These are phyloP conservation scores for Chrysolina haemoptera DNA, from an alignment of 2,888 invertebrate species.

Conservation along the genomic window DNA sequence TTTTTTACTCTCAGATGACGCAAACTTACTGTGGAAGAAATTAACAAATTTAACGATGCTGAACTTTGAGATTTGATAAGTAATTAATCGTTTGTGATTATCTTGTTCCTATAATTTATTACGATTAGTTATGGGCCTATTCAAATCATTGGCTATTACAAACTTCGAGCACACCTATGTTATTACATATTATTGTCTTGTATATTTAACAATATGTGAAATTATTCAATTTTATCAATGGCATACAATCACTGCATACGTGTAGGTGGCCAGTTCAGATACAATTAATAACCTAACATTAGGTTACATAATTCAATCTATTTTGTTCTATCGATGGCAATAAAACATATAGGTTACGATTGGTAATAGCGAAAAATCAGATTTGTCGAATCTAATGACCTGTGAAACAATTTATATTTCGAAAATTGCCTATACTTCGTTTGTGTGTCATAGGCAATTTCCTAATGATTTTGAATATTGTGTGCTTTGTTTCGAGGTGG, in stretches of 20 bases:
- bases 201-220: conserved; percentile 2
- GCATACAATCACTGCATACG: neutral
- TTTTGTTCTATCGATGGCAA: neutral
- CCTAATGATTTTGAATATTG: conserved; percentile 16
- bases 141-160: neutral
- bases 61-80: neutral
- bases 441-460: neutral
- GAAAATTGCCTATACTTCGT: neutral
- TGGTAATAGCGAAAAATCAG: conserved; percentile 1
- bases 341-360: neutral
- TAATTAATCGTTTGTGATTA: neutral
- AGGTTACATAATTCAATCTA: conserved; percentile 8
- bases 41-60: neutral
- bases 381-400: neutral
- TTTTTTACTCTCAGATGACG: neutral
- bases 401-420: conserved; percentile 2
- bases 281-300: conserved; percentile 6
- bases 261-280: conserved; percentile 5
- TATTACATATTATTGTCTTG: conserved; percentile 1
- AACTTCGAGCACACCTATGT: conserved; percentile 2
- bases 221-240: conserved; percentile 5
- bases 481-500: conserved; percentile 6
- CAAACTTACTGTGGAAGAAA: neutral
- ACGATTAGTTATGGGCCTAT: neutral
- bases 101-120: neutral